Evolutionary conservation across 2,797 vertebrate species (phyloP).

Genomic region (Characodon lateralis): DNA sequence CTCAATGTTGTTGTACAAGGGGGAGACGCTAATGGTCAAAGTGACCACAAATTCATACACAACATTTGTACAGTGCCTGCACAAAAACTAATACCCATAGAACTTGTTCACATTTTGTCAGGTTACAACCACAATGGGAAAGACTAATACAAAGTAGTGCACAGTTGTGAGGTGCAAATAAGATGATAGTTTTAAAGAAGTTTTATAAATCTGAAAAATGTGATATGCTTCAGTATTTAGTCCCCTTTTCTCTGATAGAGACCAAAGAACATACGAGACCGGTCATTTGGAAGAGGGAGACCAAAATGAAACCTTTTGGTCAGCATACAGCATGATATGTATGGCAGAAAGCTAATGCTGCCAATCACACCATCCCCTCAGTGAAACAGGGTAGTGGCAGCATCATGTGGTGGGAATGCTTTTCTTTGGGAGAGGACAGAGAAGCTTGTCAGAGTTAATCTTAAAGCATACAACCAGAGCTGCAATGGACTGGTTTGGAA

Average conservation of each 20-base stretch:
- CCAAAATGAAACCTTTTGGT: not conserved
- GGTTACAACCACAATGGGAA: not conserved
- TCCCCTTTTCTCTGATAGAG: not conserved
- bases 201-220: not conserved
- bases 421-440: not conserved
- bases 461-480: too few species aligned
- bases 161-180: not conserved
- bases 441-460: not conserved
- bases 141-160: not conserved
- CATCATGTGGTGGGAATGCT: not conserved
- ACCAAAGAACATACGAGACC: not conserved
- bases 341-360: not conserved
- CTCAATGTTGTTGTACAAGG: slow-evolving; percentile 47
- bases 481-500: not conserved
- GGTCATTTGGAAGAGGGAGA: not conserved
- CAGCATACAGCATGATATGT: not conserved
- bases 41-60: slow-evolving; percentile 33
- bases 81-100: not conserved
- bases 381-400: not conserved
- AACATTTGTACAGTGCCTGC: slow-evolving; percentile 1
- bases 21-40: slow-evolving; percentile 43
- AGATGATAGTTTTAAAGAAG: not conserved
- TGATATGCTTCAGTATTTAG: not conserved
- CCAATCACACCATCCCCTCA: not conserved
- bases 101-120: not conserved